Percentiles rank a stretch among this genome's conserved stretches.
phyloP scores from a whole-genome alignment of 1,140 invertebrate species.

The Ephestia elutella region DNA sequence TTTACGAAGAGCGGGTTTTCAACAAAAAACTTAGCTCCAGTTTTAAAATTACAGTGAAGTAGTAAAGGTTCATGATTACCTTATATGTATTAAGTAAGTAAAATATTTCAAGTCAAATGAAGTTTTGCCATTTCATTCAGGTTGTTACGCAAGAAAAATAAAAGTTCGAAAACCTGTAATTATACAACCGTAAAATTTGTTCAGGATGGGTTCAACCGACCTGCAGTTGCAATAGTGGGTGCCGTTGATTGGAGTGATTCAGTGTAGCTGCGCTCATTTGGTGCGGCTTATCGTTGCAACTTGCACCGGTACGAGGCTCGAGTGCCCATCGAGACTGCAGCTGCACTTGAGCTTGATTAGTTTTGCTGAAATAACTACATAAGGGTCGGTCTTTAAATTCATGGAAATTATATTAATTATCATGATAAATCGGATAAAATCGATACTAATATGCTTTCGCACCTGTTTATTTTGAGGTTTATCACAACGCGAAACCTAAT shows the following conservation, averaged over 20 bases:
- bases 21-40: too few relatives aligned
- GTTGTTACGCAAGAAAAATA: background rate
- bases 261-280: slow-evolving; percentile 35
- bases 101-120: too few relatives aligned
- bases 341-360: slow-evolving; percentile 48
- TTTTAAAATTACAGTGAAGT: too few relatives aligned
- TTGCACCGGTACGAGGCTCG: slow-evolving; percentile 18
- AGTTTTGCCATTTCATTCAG: background rate
- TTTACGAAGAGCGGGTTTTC: background rate
- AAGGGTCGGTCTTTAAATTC: background rate
- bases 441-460: background rate
- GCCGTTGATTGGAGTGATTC: slow-evolving; percentile 41
- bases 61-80: too few relatives aligned
- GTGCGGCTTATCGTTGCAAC: slow-evolving; percentile 17
- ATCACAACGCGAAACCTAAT: background rate
- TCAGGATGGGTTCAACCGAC: background rate
- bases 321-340: slow-evolving; percentile 49
- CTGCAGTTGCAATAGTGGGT: slow-evolving; percentile 25
- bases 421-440: too few relatives aligned
- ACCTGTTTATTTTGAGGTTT: background rate
- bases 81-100: too few relatives aligned
- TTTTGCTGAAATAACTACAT: slow-evolving; percentile 21
- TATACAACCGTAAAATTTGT: slow-evolving; percentile 1
- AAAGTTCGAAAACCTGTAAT: background rate
- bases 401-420: background rate